Base-by-base conservation (phyloP, 2,888 invertebrate species). In the Temnothorax rugatulus region DNA sequence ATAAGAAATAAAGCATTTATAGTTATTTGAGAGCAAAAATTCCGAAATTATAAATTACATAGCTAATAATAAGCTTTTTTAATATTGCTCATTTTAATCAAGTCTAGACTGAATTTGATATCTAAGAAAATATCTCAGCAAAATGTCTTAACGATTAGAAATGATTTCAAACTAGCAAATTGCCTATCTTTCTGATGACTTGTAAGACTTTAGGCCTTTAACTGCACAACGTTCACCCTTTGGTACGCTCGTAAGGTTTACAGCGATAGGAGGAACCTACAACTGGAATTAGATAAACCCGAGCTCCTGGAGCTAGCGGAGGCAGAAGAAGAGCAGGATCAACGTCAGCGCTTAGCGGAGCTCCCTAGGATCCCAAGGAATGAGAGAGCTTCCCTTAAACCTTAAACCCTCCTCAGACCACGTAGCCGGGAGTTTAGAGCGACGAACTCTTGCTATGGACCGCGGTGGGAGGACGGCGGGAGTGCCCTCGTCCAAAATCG, bases 211-310 rank as follows among this genome's bases (percentile, higher is more conserved):
- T 59, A 74, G 79, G 38, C 69, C 59, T 71, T 79, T 81, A 81
- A 74, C 74, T 81, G 74, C 38, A 47, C 74, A 47, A 81, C 59
- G 75, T 73, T 74, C 59, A 59, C 25, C 77, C 50, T 50, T 68
- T 52, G 79, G 69, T n/a, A 75, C 52, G 83, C 68, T 59, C 77
- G 84, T 75, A 86, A 83, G 88, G 89, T 90, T 87, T 85, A 87
- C 84, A 84, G 87, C 91, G 91, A 88, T 90, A 92, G 91, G 86
- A 88, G 91, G 91, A 91, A 90, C 92, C 92, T 93, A 92, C 92
- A 92, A 92, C 91, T 93, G 92, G 93, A 94, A 95, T 94, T 94
- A 94, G 94, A 95, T 94, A 94, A 94, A 93, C 93, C 92, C 87
- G 84, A 92, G 92, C 92, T 93, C 90, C 92, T 91, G 90, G 86